Evolutionary conservation across 2,113 vertebrate species (phyloP), one percentile per base, ranked within the genome.

Genomic region (Galemys pyrenaicus): DNA sequence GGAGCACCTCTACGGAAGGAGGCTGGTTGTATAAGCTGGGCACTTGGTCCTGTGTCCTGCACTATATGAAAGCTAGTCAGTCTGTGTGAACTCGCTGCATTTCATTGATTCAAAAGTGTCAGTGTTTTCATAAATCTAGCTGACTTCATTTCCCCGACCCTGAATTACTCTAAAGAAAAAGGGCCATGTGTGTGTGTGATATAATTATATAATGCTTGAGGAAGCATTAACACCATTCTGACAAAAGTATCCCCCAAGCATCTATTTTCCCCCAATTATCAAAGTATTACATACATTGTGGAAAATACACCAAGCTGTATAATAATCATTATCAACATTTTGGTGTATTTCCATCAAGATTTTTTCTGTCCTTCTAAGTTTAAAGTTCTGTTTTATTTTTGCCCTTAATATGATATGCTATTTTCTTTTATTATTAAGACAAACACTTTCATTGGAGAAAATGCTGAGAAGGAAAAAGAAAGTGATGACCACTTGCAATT

Each of bases 91-190:
- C 35, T 9, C 0, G 4, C 15, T 20, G 49, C 30, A 54, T 79
- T 79, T 28, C 92, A 78, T 2, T 74, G 64, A 89, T 58, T 86
- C 92, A 90, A 49, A 96, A 93, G 75, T 71, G 62, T 70, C 44
- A 35, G 70, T 73, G 81, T 84, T 78, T 92, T 64, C 44, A 62
- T 17, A 83, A 86, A 81, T 51, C 67, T 86, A 70, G 60, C 51
- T 94, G 83, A 96, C 56, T 91, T 92, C 51, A 87, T 67, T 91
- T 92, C 70, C 87, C 83, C 35, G 30, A 68, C n/a, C 46, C 49
- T 78, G 78, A 95, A 94, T 92, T 79, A 60, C 60, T 70, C 24
- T 30, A 0, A 11, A 35, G 30, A 35, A 49, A 60, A 32, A 3
- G 1, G 49, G 22, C 11, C 41, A 4, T 60, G 3, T 28, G 3